phyloP scores from a whole-genome alignment of 1,140 invertebrate species.

The Gerris buenoi region DNA sequence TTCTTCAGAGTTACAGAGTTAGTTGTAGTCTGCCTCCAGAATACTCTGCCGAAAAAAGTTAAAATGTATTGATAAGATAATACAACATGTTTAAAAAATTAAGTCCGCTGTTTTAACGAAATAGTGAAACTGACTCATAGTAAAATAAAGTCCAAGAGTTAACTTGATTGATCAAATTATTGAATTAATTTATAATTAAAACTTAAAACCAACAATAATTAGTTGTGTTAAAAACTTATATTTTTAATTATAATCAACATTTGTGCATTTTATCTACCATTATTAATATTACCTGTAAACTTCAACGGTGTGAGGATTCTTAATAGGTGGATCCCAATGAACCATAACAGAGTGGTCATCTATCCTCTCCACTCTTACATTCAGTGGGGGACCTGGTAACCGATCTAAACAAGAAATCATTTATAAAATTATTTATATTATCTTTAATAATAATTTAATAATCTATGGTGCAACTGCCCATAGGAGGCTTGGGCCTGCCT shows the following conservation, averaged over 20 bases:
- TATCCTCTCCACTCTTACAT: constrained; percentile 44
- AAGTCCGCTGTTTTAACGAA: background rate
- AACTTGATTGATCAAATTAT: too few relatives aligned
- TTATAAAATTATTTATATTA: too few relatives aligned
- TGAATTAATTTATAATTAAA: too few relatives aligned
- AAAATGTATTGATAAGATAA: background rate
- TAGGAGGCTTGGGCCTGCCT: too few relatives aligned
- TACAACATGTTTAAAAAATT: background rate
- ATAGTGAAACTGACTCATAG: background rate
- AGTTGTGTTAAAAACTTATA: too few relatives aligned
- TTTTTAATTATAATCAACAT: too few relatives aligned
- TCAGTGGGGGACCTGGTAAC: constrained; percentile 60
- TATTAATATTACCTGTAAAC: constrained; percentile 42
- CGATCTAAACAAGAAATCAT: constrained; percentile 30
- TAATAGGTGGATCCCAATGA: constrained; percentile 57
- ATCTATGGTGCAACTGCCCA: too few relatives aligned
- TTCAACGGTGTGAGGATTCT: constrained; percentile 68
- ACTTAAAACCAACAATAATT: too few relatives aligned
- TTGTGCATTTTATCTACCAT: too few relatives aligned
- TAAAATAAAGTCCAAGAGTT: background rate
- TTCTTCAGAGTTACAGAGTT: constrained; percentile 39
- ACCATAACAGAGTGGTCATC: constrained; percentile 42
- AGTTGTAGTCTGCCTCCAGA: constrained; percentile 31
- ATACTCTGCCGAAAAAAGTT: constrained; percentile 29
- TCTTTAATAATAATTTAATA: too few relatives aligned